phyloP scores from a whole-genome alignment of 2,797 vertebrate genomes.

The Meriones psammophilus region DNA sequence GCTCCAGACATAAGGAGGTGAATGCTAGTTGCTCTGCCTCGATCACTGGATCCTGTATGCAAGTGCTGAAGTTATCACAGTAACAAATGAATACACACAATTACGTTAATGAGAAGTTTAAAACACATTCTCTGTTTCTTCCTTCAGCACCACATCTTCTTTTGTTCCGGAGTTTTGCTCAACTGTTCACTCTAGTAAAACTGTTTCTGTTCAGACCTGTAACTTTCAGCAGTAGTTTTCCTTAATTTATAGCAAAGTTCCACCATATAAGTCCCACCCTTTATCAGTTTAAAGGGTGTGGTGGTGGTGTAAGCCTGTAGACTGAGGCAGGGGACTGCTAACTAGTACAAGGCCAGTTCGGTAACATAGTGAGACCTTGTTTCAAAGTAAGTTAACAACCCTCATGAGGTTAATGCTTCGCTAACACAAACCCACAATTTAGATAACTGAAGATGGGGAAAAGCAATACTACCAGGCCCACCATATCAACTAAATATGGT shows the following conservation, averaged over 20 bases:
- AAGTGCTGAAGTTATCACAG: not conserved
- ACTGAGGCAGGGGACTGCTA: not conserved
- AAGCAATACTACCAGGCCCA: not conserved
- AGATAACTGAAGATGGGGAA: constrained; percentile 20
- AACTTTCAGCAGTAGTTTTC: not conserved
- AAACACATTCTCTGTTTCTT: not conserved
- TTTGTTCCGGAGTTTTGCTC: not conserved
- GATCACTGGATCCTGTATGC: not conserved
- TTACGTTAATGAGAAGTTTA: not conserved
- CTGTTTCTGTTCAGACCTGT: not conserved
- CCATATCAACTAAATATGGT: not conserved
- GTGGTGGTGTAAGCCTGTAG: not conserved
- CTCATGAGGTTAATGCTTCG: not conserved
- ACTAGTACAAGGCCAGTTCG: not conserved
- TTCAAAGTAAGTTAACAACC: not conserved
- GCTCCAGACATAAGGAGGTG: not conserved
- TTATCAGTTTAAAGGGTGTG: constrained; percentile 26
- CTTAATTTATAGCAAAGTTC: not conserved
- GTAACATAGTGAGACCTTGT: not conserved
- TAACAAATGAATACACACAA: not conserved
- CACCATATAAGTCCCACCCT: not conserved
- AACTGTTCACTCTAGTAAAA: not conserved
- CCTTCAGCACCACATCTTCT: not conserved
- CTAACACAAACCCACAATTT: constrained; percentile 4
- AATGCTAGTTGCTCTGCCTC: not conserved